These are phyloP conservation scores for Columbina picui DNA, from an alignment of 2,113 vertebrate species.

Conservation along the genomic window DNA sequence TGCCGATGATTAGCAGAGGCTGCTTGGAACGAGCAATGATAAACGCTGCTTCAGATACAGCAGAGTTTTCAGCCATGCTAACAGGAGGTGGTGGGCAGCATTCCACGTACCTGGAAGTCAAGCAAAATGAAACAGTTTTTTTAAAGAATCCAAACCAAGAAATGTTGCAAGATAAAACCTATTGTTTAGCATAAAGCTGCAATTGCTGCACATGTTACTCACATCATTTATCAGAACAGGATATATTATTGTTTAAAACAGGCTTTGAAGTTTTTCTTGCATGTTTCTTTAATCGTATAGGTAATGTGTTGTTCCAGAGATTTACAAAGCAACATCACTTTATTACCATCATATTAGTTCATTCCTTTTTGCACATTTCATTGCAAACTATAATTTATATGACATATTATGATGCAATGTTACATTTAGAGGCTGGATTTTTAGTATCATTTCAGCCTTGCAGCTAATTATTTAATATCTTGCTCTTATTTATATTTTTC, in stretches of 20 bases:
- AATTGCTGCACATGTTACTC: background rate
- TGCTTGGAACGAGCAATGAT: constrained; percentile 80
- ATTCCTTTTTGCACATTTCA: background rate
- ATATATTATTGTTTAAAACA: background rate
- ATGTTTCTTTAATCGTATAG: background rate
- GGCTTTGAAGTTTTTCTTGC: background rate
- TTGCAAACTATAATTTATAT: background rate
- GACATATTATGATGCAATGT: background rate
- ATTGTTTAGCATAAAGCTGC: background rate
- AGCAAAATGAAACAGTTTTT: background rate
- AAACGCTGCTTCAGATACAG: constrained; percentile 75
- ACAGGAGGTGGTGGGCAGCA: constrained; percentile 86
- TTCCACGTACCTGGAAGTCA: constrained; percentile 75
- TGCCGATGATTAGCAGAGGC: constrained; percentile 92
- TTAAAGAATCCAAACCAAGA: background rate
- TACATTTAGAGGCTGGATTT: background rate
- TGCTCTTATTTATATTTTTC: background rate
- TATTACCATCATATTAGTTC: background rate
- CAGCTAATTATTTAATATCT: background rate
- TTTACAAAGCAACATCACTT: background rate
- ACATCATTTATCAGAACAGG: background rate
- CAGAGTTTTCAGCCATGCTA: constrained; percentile 76
- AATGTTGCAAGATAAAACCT: background rate
- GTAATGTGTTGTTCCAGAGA: background rate
- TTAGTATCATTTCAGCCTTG: background rate